Evolutionary conservation across 2,113 vertebrate genomes (phyloP).

Genomic region (Megalops atlanticus): DNA sequence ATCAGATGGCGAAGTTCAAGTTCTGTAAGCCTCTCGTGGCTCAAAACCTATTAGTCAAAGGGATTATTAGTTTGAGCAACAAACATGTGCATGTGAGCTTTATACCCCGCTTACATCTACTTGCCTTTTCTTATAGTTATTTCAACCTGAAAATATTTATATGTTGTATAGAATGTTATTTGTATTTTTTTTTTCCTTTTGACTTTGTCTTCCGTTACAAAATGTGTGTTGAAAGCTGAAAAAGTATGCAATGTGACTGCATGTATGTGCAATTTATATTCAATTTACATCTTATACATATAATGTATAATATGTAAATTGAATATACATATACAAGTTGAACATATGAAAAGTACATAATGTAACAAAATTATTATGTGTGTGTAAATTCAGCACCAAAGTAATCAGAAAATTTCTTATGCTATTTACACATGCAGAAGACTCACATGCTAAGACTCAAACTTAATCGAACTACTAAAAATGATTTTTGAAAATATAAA

Average conservation of each 20-base stretch:
- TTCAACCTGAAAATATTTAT: neutral
- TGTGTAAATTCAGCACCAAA: no score
- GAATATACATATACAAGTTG: neutral
- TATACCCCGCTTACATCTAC: neutral
- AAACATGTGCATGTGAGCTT: neutral
- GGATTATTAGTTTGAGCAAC: constrained; percentile 28
- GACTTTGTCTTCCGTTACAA: neutral
- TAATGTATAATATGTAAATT: constrained; percentile 49
- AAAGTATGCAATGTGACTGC: no score
- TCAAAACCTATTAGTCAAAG: constrained; percentile 50
- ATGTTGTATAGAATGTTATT: neutral
- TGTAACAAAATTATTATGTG: neutral
- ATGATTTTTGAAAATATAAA: no score
- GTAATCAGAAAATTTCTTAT: no score
- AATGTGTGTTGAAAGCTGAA: no score
- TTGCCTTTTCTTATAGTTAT: neutral
- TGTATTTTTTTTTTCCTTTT: neutral
- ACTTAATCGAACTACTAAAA: no score
- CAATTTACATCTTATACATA: neutral
- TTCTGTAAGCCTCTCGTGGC: constrained; percentile 53
- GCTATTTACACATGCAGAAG: no score
- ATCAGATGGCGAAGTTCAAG: constrained; percentile 46
- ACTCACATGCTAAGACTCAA: no score
- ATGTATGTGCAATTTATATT: neutral
- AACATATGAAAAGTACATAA: neutral